Evolutionary conservation across 1,140 invertebrate species (phyloP).

Genomic region (Vanessa tameamea): DNA sequence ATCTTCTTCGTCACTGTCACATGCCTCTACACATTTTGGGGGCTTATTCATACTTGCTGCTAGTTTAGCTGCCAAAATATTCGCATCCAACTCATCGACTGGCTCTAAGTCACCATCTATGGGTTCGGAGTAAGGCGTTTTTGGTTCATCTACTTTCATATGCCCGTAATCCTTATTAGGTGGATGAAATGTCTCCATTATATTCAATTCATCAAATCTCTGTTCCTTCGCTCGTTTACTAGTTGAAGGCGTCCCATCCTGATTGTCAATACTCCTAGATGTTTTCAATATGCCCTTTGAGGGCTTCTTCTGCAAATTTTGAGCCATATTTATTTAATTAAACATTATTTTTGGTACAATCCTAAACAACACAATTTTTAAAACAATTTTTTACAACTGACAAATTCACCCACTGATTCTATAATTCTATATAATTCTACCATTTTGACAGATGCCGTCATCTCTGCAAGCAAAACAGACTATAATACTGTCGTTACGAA

Average conservation of each 20-base stretch:
- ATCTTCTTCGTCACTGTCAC: conserved; percentile 83
- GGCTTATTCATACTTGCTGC: conserved; percentile 78
- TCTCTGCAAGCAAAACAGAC: background rate
- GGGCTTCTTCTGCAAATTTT: conserved; percentile 86
- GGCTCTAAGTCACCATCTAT: conserved; percentile 86
- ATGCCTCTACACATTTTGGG: conserved; percentile 66
- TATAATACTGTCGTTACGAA: background rate
- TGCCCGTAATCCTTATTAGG: conserved; percentile 99
- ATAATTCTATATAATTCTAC: conserved; percentile 2
- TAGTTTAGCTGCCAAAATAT: conserved; percentile 88
- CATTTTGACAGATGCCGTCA: conserved; percentile 7
- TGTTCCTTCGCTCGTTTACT: conserved; percentile 88
- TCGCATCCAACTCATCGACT: conserved; percentile 88
- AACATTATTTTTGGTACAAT: conserved; percentile 49
- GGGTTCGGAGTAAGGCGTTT: conserved; percentile 93
- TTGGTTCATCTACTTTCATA: conserved; percentile 99
- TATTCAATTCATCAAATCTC: conserved; percentile 99
- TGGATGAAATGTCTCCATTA: conserved; percentile 98
- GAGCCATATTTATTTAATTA: conserved; percentile 62
- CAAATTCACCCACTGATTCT: conserved; percentile 27
- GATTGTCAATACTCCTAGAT: conserved; percentile 87
- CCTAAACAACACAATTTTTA: conserved; percentile 24
- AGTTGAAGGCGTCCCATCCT: conserved; percentile 67
- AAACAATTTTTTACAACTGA: conserved; percentile 28
- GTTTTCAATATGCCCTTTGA: conserved; percentile 96